These are phyloP conservation scores for Cygnus buccinator DNA, from an alignment of 2,113 vertebrate species.

Conservation along the genomic window DNA sequence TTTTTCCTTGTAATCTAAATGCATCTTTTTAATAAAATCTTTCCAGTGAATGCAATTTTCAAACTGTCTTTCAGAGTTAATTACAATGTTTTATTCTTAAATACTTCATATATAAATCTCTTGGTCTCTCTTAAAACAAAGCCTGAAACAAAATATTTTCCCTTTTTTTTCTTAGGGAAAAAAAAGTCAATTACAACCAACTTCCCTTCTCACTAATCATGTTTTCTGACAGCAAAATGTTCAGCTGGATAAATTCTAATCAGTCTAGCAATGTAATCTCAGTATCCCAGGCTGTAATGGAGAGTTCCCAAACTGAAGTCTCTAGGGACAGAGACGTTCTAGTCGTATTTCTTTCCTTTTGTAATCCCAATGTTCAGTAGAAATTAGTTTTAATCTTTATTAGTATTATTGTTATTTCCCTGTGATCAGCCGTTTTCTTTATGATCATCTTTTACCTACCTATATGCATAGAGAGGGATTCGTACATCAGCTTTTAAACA, in stretches of 20 bases:
- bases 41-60: not conserved
- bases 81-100: not conserved
- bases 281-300: not conserved
- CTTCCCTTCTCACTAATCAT: not conserved
- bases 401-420: not conserved
- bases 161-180: not conserved
- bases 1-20: not conserved
- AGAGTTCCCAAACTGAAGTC: not conserved
- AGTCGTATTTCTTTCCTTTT: not conserved
- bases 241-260: not conserved
- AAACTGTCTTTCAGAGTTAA: not conserved
- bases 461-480: not conserved
- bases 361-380: not conserved
- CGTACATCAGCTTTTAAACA: not conserved
- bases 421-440: not conserved
- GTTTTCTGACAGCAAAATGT: constrained; percentile 24
- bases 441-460: not conserved
- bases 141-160: not conserved
- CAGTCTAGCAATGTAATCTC: not conserved
- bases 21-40: not conserved
- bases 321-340: not conserved
- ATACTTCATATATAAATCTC: not conserved
- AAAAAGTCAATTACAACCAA: not conserved
- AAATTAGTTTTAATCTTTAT: not conserved
- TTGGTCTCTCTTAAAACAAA: not conserved